Evolutionary conservation across 2,113 vertebrate species (phyloP).

Genomic region (Brachionichthys hirsutus): DNA sequence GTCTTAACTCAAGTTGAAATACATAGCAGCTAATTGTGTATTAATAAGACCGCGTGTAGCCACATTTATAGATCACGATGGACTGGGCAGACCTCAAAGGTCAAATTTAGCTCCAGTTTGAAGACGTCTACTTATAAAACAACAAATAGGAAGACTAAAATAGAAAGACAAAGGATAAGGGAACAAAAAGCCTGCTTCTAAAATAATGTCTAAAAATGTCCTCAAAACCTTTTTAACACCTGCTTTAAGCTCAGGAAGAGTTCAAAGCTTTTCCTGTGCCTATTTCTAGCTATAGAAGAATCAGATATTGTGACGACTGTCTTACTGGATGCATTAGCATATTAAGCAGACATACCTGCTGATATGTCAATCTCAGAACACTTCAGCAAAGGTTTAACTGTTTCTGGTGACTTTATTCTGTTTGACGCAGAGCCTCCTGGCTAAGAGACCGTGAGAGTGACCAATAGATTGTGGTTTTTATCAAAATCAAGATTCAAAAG

Average conservation of each 20-base stretch:
- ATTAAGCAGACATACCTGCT: too few species aligned
- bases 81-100: slow-evolving; percentile 42
- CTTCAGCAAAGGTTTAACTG: slow-evolving; percentile 10
- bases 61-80: too few species aligned
- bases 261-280: slow-evolving; percentile 43
- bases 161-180: not conserved
- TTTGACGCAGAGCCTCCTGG: too few species aligned
- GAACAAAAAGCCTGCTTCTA: slow-evolving; percentile 8
- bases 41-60: too few species aligned
- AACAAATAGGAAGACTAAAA: not conserved
- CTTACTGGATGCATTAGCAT: too few species aligned
- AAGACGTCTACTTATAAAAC: slow-evolving; percentile 7
- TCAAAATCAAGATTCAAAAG: not conserved
- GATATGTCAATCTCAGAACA: slow-evolving; percentile 5
- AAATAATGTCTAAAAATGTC: slow-evolving; percentile 28
- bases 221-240: slow-evolving; percentile 21
- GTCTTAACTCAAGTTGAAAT: too few species aligned
- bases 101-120: slow-evolving; percentile 58
- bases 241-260: slow-evolving; percentile 36
- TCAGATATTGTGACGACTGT: slow-evolving; percentile 28
- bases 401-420: slow-evolving; percentile 9
- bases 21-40: too few species aligned
- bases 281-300: slow-evolving; percentile 53
- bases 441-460: not conserved
- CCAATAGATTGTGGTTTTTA: not conserved